Conservation (phyloP, 2,888 invertebrate genomes). For the Creontiades dilutus region DNA sequence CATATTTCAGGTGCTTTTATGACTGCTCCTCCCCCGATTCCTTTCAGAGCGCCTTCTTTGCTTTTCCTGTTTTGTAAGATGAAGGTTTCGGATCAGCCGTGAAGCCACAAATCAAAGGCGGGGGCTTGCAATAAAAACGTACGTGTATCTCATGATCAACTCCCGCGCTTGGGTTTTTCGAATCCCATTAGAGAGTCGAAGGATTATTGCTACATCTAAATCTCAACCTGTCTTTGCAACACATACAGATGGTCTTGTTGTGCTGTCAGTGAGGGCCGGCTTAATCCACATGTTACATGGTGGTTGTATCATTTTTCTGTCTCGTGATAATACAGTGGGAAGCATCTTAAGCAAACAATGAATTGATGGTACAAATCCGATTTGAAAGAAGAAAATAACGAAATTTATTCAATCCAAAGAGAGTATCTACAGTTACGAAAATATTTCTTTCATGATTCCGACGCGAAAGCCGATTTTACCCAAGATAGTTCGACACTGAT, state of each 20-base stretch:
- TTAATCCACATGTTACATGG: no score
- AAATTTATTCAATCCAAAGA: no score
- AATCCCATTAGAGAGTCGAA: conserved; percentile 25
- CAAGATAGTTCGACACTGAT: no score
- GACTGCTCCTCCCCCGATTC: not conserved
- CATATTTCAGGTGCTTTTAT: conserved; percentile 70
- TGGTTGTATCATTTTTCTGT: no score
- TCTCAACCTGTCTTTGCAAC: not conserved
- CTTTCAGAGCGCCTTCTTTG: conserved; percentile 43
- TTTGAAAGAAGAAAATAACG: no score
- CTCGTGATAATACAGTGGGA: no score
- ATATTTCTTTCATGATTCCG: no score
- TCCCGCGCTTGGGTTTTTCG: conserved; percentile 46
- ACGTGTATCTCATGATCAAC: conserved; percentile 23
- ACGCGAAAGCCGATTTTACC: no score
- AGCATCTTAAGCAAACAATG: no score
- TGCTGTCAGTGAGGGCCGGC: no score
- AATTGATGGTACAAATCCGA: no score
- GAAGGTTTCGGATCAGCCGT: conserved; percentile 56
- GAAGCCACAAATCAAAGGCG: conserved; percentile 59
- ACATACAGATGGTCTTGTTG: not conserved
- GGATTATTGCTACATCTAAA: not conserved
- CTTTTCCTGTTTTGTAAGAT: conserved; percentile 58
- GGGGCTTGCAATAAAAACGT: not conserved
- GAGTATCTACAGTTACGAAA: no score